Evolutionary conservation across 2,797 vertebrate species (phyloP).

Genomic region (Diplodus puntazzo): DNA sequence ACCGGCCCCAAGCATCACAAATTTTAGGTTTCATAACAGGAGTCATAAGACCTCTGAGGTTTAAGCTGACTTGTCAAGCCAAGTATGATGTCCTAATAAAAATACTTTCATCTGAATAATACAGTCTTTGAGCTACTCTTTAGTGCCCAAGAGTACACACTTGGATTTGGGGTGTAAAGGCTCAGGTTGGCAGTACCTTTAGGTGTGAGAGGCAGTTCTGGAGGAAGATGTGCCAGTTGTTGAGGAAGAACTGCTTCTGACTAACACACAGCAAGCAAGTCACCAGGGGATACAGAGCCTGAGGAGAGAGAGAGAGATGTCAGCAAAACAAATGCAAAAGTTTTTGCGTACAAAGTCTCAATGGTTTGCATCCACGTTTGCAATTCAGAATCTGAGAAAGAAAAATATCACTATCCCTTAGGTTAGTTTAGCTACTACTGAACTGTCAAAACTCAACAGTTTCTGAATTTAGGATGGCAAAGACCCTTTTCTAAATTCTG

Average conservation of each 20-base stretch:
- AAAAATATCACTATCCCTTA: no score
- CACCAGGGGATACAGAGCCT: slow-evolving; percentile 98
- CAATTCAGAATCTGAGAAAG: neutral
- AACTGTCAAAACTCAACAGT: no score
- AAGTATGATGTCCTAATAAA: slow-evolving; percentile 23
- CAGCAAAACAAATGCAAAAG: slow-evolving; percentile 14
- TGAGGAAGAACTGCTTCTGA: slow-evolving; percentile 99
- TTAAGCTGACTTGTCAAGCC: slow-evolving; percentile 42
- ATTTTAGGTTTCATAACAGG: slow-evolving; percentile 47
- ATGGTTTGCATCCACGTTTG: neutral
- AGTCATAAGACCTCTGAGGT: slow-evolving; percentile 57
- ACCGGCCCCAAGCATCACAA: slow-evolving; percentile 12
- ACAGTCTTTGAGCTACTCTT: slow-evolving; percentile 30
- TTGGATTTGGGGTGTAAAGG: neutral
- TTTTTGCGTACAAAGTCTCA: neutral
- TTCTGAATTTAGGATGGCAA: no score
- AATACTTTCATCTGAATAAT: slow-evolving; percentile 39
- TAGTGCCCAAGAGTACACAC: slow-evolving; percentile 4
- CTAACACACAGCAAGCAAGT: slow-evolving; percentile 99
- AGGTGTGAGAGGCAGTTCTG: slow-evolving; percentile 99
- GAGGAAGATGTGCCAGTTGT: slow-evolving; percentile 99
- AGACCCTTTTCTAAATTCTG: no score
- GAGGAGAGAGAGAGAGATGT: slow-evolving; percentile 53
- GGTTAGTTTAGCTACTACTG: no score
- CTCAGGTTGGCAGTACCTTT: slow-evolving; percentile 88